Base-by-base conservation (phyloP, 2,797 vertebrate genomes). In the Phoebastria nigripes region DNA sequence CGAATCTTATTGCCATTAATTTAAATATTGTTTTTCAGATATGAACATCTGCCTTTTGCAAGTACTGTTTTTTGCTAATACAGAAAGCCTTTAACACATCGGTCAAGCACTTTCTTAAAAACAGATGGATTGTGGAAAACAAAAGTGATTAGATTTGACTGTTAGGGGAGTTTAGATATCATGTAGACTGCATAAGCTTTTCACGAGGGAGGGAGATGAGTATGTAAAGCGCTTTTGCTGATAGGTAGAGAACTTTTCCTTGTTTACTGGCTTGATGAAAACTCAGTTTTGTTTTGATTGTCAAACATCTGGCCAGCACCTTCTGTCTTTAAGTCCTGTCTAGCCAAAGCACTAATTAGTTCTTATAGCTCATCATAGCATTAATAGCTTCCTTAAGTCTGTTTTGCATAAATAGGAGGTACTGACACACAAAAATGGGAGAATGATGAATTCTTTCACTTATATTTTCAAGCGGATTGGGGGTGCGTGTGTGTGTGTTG, bases 251-350 rank as follows among this genome's bases (percentile, higher is more conserved):
- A 74, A 46, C 67, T 44, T 67, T 35, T 89, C 51, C 31, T 77
- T 93, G 77, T 92, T 89, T 94, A 85, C 55, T 28, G n/a, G 39
- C 55, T 91, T 89, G 35, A 76, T n/a, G 54, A 92, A 91, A 71
- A 89, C 55, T 67, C 52, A 37, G 82, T 95, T 93, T 95, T 94
- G 89, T 95, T 96, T 95, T 94, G 81, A 82, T 93, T 87, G 59
- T 89, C 67, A 51, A 24, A 65, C 59, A 92, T 94, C 39, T 1
- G 0, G 31, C 67, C 62, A 70, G 66, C 47, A 55, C 70, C 70
- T 89, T 89, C 80, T 90, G 73, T 66, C 59, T 90, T 87, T 73
- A 78, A 91, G 67, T 82, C 67, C 44, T 87, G 46, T 95, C 86
- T 93, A 94, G 90, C 51, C 88, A 89, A 55, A 74, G 69, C 39